Conservation (phyloP, 2,113 vertebrate species). For the Probosciger aterrimus region DNA sequence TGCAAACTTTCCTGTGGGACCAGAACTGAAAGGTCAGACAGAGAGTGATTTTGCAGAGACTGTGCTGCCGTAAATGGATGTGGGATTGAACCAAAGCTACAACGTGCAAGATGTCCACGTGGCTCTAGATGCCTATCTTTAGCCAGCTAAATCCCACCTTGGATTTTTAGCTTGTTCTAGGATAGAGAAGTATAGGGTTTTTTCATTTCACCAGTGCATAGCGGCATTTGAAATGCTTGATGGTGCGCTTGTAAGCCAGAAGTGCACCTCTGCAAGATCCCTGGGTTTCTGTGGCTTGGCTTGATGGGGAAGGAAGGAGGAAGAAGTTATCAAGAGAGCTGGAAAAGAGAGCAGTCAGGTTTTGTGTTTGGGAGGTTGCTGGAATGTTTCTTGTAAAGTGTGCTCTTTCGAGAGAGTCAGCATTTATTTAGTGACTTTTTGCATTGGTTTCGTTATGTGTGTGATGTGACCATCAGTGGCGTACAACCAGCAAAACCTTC, state of each 20-base stretch:
- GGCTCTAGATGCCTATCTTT: accelerated
- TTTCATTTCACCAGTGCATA: background rate
- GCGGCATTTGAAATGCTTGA: background rate
- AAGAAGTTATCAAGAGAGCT: background rate
- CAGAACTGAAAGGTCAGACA: background rate
- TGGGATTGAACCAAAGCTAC: background rate
- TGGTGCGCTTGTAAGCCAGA: background rate
- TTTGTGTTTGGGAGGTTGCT: background rate
- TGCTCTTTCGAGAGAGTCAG: background rate
- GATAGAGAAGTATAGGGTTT: accelerated
- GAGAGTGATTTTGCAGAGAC: background rate
- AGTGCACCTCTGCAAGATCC: background rate
- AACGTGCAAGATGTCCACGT: background rate
- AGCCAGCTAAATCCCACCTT: background rate
- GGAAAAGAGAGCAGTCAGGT: background rate
- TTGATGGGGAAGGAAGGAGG: background rate
- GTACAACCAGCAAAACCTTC: background rate
- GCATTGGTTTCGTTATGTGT: background rate
- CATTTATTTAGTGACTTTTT: background rate
- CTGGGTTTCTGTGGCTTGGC: background rate
- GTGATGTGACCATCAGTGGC: background rate
- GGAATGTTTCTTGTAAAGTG: background rate
- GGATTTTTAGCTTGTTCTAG: background rate
- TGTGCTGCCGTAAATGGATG: accelerated
- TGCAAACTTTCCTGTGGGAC: background rate